These are phyloP conservation scores for Epinephelus moara DNA, from an alignment of 2,113 vertebrate species.

Conservation along the genomic window DNA sequence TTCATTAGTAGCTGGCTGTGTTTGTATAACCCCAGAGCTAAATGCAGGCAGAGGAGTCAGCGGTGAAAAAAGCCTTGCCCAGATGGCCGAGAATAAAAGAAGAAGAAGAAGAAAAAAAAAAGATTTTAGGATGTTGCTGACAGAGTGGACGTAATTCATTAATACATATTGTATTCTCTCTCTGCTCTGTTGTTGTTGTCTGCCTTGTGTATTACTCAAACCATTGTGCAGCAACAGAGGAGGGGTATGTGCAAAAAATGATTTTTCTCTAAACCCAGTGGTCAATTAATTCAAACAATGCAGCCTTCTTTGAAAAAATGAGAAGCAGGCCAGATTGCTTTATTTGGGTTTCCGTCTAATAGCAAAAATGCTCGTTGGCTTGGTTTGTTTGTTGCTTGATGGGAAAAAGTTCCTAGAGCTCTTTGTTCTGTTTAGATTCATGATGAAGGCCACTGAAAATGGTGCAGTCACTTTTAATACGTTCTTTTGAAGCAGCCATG, in stretches of 20 bases:
- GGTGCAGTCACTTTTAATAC: not conserved
- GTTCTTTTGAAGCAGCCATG: constrained; percentile 1
- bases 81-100: constrained; percentile 41
- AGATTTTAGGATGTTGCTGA: constrained; percentile 55
- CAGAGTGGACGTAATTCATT: constrained; percentile 50
- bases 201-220: not conserved
- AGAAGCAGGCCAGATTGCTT: not conserved
- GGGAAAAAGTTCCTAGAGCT: constrained; percentile 6
- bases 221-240: not conserved
- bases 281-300: constrained; percentile 51
- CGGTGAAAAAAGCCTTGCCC: constrained; percentile 58
- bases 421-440: constrained; percentile 29
- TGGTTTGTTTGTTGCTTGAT: constrained; percentile 43
- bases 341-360: constrained; percentile 15
- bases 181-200: not conserved
- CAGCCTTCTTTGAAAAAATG: constrained; percentile 21
- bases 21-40: constrained; percentile 63
- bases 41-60: constrained; percentile 48
- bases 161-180: constrained; percentile 26
- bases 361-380: constrained; percentile 35
- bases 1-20: constrained; percentile 60
- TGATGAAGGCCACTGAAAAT: not conserved
- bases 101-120: constrained; percentile 35
- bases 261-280: constrained; percentile 19
- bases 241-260: not conserved